Percentiles rank a stretch among this genome's conserved stretches.
Conservation (phyloP, 1,140 invertebrate species). For the Solen grandis region DNA sequence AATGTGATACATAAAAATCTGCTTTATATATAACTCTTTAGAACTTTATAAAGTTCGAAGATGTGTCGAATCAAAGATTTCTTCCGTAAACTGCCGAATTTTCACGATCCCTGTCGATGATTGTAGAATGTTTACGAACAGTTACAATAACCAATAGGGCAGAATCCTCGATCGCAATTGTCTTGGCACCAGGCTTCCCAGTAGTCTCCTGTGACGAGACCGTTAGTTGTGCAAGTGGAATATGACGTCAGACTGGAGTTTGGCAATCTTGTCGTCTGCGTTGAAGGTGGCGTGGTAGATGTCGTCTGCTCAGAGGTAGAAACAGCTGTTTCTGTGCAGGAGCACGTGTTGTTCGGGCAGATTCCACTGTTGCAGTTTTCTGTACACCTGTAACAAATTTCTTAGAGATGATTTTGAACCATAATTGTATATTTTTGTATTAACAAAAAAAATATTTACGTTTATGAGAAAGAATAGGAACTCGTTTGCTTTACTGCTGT, state of each 20-base stretch:
- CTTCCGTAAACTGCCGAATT: too few species aligned
- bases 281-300: neutral
- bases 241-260: slow-evolving; percentile 16
- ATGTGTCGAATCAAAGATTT: too few species aligned
- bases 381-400: slow-evolving; percentile 33
- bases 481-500: too few species aligned
- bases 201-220: slow-evolving; percentile 7
- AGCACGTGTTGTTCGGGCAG: slow-evolving; percentile 24
- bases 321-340: neutral
- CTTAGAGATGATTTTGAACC: too few species aligned
- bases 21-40: too few species aligned
- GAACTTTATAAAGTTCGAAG: too few species aligned
- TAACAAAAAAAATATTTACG: too few species aligned
- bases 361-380: slow-evolving; percentile 18
- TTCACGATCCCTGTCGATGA: too few species aligned
- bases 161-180: slow-evolving; percentile 18
- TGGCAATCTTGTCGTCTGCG: slow-evolving; percentile 15
- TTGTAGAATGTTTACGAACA: too few species aligned
- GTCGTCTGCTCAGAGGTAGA: neutral
- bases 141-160: slow-evolving; percentile 14
- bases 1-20: too few species aligned
- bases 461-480: too few species aligned
- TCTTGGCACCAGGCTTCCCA: slow-evolving; percentile 42
- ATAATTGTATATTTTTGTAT: too few species aligned
- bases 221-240: slow-evolving; percentile 10